phyloP scores from a whole-genome alignment of 2,888 invertebrate species.

The Diarsia dahlii region DNA sequence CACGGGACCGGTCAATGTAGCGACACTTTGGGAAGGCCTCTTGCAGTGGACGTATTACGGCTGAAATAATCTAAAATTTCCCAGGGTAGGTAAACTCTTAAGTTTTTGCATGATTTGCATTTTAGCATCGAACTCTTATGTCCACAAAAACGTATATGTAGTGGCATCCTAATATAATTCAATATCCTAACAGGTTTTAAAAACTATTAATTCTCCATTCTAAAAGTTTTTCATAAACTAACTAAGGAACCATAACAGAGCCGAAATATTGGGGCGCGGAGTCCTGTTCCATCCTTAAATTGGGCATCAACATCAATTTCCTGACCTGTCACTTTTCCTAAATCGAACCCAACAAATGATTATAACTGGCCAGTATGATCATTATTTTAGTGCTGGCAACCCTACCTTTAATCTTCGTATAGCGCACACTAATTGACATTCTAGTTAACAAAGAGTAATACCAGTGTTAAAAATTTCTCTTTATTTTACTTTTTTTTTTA shows the following conservation, averaged over 20 bases:
- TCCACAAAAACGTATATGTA: background rate
- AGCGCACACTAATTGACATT: conserved; percentile 49
- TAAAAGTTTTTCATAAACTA: background rate
- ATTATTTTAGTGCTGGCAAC: conserved; percentile 26
- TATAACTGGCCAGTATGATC: conserved; percentile 20
- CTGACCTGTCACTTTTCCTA: conserved; percentile 48
- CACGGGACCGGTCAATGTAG: no score
- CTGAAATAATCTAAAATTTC: no score
- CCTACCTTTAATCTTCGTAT: conserved; percentile 41
- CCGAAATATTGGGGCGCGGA: background rate
- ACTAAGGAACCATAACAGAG: background rate
- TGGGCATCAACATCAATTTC: conserved; percentile 29
- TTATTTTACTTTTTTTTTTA: conserved; percentile 9
- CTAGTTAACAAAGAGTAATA: conserved; percentile 28
- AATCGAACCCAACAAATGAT: conserved; percentile 40
- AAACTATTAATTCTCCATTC: background rate
- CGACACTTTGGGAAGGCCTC: no score
- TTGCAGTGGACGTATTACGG: no score
- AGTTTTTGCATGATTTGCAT: background rate
- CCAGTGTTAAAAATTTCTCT: conserved; percentile 45
- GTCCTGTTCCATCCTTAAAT: conserved; percentile 39
- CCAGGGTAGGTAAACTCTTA: no score
- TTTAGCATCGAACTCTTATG: background rate
- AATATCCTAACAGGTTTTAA: background rate
- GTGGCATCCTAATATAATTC: background rate